Conservation (phyloP, 2,888 invertebrate species). For the Laspeyria flexula region DNA sequence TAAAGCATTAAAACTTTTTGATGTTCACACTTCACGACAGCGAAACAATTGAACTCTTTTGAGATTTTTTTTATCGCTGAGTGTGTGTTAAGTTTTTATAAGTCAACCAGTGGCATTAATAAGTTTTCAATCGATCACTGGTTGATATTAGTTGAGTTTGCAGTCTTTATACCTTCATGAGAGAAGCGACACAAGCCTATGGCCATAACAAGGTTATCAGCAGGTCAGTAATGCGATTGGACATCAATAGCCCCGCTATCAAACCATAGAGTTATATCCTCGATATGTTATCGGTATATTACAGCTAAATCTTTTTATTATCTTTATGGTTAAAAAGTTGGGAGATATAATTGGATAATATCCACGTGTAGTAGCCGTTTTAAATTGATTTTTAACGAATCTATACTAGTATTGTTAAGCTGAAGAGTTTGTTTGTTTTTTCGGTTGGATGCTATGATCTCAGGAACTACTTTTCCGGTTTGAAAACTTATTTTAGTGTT, state of each 20-base stretch:
- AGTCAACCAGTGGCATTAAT: no score
- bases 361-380: not conserved
- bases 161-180: not conserved
- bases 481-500: no score
- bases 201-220: constrained; percentile 23
- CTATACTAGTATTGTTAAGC: no score
- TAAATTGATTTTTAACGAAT: no score
- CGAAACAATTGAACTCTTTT: no score
- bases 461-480: no score
- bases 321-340: constrained; percentile 1
- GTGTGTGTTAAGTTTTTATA: no score
- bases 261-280: not conserved
- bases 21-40: no score
- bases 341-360: not conserved
- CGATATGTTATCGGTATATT: constrained; percentile 22
- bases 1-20: no score
- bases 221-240: constrained; percentile 12
- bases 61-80: no score
- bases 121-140: not conserved
- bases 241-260: constrained; percentile 36
- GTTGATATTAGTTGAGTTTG: not conserved
- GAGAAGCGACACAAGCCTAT: not conserved
- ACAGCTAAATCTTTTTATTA: constrained; percentile 18
- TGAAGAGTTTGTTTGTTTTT: no score
- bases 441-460: no score